Conservation (phyloP, 2,113 vertebrate species). For the Serinus canaria region DNA sequence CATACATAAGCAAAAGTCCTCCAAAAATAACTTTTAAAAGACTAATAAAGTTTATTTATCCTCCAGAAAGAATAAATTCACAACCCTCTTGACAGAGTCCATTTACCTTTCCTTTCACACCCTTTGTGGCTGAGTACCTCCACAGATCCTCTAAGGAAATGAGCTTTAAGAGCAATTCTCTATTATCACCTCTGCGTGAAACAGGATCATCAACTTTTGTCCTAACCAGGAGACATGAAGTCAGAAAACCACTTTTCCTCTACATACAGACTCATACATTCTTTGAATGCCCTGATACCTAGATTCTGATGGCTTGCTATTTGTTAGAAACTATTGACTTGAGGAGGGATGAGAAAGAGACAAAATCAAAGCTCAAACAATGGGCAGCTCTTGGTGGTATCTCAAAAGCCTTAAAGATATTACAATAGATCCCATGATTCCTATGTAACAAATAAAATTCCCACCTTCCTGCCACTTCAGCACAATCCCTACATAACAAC, state of each 20-base stretch:
- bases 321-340: background rate
- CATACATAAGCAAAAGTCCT: background rate
- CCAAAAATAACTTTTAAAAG: background rate
- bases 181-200: accelerated
- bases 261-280: background rate
- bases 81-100: background rate
- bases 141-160: background rate
- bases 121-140: background rate
- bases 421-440: background rate
- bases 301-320: background rate
- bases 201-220: background rate
- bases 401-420: background rate
- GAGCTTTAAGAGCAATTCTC: background rate
- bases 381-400: background rate
- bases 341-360: background rate
- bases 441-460: background rate
- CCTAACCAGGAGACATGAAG: background rate
- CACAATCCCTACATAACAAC: background rate
- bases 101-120: background rate
- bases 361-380: background rate
- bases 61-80: background rate
- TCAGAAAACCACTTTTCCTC: background rate
- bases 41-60: background rate
- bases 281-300: background rate
- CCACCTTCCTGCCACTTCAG: background rate